Percentiles rank a stretch among this genome's conserved stretches.
Conservation (phyloP, 2,888 invertebrate genomes). For the Sipunculus nudus region DNA sequence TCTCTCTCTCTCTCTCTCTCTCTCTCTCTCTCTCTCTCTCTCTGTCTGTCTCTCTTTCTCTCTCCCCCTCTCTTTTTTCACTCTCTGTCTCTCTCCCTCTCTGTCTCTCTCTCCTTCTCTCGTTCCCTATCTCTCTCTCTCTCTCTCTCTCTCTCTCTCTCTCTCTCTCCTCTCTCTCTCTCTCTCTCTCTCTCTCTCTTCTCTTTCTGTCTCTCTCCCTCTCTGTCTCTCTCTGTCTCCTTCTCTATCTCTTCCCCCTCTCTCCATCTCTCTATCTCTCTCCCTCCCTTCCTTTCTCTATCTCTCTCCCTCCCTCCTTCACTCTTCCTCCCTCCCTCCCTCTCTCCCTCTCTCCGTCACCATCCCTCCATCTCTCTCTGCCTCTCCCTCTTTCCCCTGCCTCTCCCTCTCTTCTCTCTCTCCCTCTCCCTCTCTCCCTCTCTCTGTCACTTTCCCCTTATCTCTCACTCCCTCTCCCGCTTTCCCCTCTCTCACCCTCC, state of each 20-base stretch:
- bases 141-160: background rate
- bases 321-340: background rate
- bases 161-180: background rate
- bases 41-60: background rate
- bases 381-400: background rate
- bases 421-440: background rate
- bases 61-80: background rate
- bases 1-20: background rate
- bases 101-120: background rate
- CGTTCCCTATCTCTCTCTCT: background rate
- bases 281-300: background rate
- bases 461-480: conserved; percentile 1
- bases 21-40: conserved; percentile 2
- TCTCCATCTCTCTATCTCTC: background rate
- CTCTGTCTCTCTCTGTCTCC: background rate
- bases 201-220: too few species aligned
- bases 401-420: background rate
- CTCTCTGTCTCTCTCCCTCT: background rate
- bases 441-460: background rate
- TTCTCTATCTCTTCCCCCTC: background rate
- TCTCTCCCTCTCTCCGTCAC: background rate
- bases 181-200: background rate
- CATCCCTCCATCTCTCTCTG: background rate
- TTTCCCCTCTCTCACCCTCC: background rate
- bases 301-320: background rate